phyloP scores from a whole-genome alignment of 2,113 vertebrate genomes.

The Micronycteris hirsuta region DNA sequence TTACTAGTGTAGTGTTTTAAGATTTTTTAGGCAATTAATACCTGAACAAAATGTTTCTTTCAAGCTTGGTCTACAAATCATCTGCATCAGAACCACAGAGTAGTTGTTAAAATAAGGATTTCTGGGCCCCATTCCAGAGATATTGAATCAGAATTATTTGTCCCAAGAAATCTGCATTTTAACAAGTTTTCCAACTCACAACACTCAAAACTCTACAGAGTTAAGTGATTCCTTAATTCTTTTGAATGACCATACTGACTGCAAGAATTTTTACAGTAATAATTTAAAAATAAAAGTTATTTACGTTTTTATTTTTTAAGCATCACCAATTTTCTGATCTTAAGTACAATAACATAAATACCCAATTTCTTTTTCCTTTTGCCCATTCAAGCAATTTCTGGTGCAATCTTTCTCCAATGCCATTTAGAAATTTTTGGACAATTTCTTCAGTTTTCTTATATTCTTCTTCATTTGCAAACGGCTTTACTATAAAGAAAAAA shows the following conservation, averaged over 20 bases:
- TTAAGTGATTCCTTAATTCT: not conserved
- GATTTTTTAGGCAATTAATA: not conserved
- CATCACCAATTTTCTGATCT: slow-evolving; percentile 33
- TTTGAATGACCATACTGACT: not conserved
- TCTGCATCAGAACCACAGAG: not conserved
- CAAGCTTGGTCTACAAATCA: not conserved
- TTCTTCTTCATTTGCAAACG: slow-evolving; percentile 90
- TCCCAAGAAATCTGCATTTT: not conserved
- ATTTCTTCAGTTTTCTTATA: slow-evolving; percentile 85
- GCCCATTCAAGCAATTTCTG: slow-evolving; percentile 92
- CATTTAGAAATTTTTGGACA: slow-evolving; percentile 88
- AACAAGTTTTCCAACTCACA: not conserved
- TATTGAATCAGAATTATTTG: not conserved
- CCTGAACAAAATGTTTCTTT: not conserved
- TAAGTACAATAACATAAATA: slow-evolving; percentile 74
- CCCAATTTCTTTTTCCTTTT: slow-evolving; percentile 92
- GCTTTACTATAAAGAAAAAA: slow-evolving; percentile 85
- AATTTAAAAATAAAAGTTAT: slow-evolving; percentile 20
- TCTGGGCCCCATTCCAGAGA: not conserved
- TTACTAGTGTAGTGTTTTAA: not conserved
- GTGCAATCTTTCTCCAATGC: slow-evolving; percentile 89
- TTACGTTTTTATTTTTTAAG: not conserved
- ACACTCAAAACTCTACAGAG: not conserved
- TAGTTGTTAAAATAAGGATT: not conserved
- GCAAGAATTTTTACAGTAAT: not conserved